phyloP scores from a whole-genome alignment of 2,113 vertebrate genomes.

The Esox niger region DNA sequence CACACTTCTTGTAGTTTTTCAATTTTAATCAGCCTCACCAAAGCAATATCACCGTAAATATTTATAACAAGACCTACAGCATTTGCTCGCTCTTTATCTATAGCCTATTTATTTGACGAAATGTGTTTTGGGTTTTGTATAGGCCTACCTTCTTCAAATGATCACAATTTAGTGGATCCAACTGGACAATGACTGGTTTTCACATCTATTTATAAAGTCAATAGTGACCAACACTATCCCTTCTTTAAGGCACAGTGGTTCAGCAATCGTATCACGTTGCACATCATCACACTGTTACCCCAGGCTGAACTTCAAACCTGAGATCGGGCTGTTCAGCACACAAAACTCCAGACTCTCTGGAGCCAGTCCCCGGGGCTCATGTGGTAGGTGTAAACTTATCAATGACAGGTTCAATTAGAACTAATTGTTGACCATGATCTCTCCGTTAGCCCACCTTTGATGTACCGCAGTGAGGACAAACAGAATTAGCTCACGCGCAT shows the following conservation, averaged over 20 bases:
- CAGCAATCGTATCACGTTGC: slow-evolving; percentile 33
- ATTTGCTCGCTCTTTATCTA: no score
- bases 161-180: neutral
- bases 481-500: slow-evolving; percentile 44
- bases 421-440: slow-evolving; percentile 80
- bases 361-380: slow-evolving; percentile 71
- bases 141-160: neutral
- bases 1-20: neutral
- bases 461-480: slow-evolving; percentile 67
- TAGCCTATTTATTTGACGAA: no score
- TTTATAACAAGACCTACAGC: no score
- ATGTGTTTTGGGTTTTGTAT: no score
- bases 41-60: neutral
- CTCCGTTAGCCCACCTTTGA: slow-evolving; percentile 81
- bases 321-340: slow-evolving; percentile 33
- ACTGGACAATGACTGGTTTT: neutral
- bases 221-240: no score
- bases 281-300: slow-evolving; percentile 22
- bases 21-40: neutral
- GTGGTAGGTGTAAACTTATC: slow-evolving; percentile 74
- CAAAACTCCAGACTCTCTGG: slow-evolving; percentile 77
- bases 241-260: neutral
- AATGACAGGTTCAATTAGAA: slow-evolving; percentile 72
- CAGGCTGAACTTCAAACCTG: slow-evolving; percentile 37
- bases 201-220: no score